A percentile compares a stretch with the other conserved stretches of the same genome.
phyloP scores from a whole-genome alignment of 2,888 invertebrate genomes.

The Hyppa rectilinea region DNA sequence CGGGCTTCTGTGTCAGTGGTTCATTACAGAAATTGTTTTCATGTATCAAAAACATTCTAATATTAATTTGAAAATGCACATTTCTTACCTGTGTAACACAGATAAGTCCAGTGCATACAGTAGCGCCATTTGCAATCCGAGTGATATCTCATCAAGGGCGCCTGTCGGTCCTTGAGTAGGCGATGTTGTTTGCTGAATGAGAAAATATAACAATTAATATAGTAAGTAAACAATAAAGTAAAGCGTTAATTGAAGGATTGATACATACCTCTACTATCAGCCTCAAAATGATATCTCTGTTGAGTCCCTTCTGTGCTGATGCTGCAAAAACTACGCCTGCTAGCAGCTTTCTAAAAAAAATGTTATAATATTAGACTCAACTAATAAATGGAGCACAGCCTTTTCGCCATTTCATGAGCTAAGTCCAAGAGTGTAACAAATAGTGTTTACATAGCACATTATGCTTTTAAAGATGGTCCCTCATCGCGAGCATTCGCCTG shows the following conservation, averaged over 20 bases:
- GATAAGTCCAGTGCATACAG: constrained; percentile 96
- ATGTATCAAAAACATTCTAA: neutral
- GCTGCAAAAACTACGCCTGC: constrained; percentile 86
- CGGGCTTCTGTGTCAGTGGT: neutral
- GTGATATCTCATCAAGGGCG: constrained; percentile 94
- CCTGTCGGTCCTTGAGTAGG: constrained; percentile 91
- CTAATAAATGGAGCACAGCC: no score
- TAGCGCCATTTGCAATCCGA: constrained; percentile 95
- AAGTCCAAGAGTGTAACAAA: no score
- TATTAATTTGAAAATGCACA: neutral
- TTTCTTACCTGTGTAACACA: constrained; percentile 91
- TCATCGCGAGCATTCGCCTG: no score
- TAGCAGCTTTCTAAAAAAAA: constrained; percentile 84
- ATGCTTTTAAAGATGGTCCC: no score
- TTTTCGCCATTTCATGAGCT: no score
- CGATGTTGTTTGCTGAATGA: constrained; percentile 81
- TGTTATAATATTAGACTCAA: no score
- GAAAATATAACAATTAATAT: neutral
- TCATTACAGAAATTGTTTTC: no score
- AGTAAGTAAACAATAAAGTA: neutral
- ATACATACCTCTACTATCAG: constrained; percentile 88
- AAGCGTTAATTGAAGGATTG: no score
- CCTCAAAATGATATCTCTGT: constrained; percentile 92
- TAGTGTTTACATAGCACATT: no score
- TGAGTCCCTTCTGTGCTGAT: constrained; percentile 90